These are phyloP conservation scores for Shinisaurus crocodilurus DNA, from an alignment of 2,113 vertebrate genomes.

Conservation along the genomic window DNA sequence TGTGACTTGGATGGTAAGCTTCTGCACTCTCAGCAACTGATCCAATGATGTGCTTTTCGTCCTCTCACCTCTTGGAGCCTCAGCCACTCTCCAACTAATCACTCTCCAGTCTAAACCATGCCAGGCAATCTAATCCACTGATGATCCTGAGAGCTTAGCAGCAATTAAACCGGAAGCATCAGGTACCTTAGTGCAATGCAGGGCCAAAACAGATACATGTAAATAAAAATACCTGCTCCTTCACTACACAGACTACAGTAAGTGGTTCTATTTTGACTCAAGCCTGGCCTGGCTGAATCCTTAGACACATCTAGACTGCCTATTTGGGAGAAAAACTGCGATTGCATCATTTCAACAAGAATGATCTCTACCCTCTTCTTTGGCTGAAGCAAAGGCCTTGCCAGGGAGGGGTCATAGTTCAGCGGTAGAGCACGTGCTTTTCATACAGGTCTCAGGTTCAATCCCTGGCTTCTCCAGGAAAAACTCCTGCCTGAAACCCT, in stretches of 20 bases:
- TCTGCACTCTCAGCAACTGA: not conserved
- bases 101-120: not conserved
- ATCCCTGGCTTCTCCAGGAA: no score
- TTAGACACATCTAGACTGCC: not conserved
- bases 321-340: no score
- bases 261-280: constrained; percentile 20
- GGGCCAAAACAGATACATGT: not conserved
- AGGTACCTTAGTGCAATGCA: not conserved
- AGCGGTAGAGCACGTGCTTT: no score
- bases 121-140: not conserved
- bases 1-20: not conserved
- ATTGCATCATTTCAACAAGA: not conserved
- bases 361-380: not conserved
- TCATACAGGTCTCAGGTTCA: no score
- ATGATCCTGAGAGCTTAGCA: constrained; percentile 1
- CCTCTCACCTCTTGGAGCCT: not conserved
- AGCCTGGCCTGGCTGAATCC: not conserved
- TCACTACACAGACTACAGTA: not conserved
- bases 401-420: no score
- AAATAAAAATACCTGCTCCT: not conserved
- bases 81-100: not conserved
- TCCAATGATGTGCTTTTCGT: not conserved
- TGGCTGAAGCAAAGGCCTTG: no score
- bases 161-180: not conserved
- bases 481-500: no score